Conservation (phyloP, 2,888 invertebrate species). For the Brachyopa scutellaris region DNA sequence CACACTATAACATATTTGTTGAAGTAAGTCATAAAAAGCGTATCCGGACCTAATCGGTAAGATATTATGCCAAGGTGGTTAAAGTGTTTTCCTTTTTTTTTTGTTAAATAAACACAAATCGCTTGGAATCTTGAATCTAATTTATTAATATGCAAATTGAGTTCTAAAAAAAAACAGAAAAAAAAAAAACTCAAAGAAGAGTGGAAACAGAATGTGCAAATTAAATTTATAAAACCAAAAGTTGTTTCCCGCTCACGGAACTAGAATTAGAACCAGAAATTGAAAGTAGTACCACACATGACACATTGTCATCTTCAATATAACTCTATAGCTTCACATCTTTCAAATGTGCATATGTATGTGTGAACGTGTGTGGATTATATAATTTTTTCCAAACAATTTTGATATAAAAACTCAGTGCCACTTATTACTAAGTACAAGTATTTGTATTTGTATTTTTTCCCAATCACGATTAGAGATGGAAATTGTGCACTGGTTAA, state of each 20-base stretch:
- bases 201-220: not conserved
- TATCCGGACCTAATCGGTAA: not conserved
- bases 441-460: not conserved
- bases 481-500: conserved; percentile 14
- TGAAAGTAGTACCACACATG: conserved; percentile 24
- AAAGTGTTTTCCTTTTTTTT: too few relatives aligned
- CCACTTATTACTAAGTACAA: not conserved
- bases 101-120: too few relatives aligned
- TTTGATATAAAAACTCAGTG: not conserved
- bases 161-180: not conserved
- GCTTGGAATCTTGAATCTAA: too few relatives aligned
- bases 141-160: conserved; percentile 31
- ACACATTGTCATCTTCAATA: conserved; percentile 7
- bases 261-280: conserved; percentile 27
- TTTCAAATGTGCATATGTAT: not conserved
- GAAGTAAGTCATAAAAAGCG: too few relatives aligned
- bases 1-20: too few relatives aligned
- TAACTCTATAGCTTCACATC: not conserved
- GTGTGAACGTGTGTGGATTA: not conserved
- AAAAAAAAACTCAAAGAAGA: not conserved
- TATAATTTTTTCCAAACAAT: not conserved
- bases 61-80: not conserved
- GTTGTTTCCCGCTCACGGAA: conserved; percentile 6
- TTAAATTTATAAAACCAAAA: not conserved
- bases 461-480: not conserved